Percentiles rank a stretch among this genome's conserved stretches.
These are phyloP conservation scores for Dynastes maya DNA, from an alignment of 2,888 invertebrate genomes.

Conservation along the genomic window DNA sequence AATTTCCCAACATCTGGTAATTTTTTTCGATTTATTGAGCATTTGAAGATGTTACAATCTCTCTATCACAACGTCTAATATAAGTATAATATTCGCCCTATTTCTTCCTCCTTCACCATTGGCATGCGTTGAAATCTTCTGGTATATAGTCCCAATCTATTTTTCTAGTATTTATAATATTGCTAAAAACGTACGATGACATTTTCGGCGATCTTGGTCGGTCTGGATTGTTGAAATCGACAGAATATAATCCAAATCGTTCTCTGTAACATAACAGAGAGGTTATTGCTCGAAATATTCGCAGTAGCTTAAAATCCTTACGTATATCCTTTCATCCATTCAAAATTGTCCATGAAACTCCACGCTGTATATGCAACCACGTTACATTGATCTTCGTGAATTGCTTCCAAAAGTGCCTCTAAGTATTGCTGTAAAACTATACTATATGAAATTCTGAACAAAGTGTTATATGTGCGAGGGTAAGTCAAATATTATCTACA, in stretches of 20 bases:
- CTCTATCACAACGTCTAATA: too few species aligned
- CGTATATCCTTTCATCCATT: conserved; percentile 82
- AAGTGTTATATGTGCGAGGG: too few species aligned
- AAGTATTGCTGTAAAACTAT: conserved; percentile 65
- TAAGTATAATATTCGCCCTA: neutral
- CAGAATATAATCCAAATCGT: conserved; percentile 21
- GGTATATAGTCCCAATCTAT: conserved; percentile 11
- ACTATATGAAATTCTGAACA: neutral
- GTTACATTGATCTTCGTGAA: conserved; percentile 73
- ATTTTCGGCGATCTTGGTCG: conserved; percentile 42
- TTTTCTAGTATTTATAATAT: conserved; percentile 37
- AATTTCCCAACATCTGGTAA: too few species aligned
- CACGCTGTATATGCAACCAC: conserved; percentile 80
- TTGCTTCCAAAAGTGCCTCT: conserved; percentile 69
- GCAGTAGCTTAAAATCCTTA: conserved; percentile 67
- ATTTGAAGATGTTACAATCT: too few species aligned
- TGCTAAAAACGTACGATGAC: conserved; percentile 29
- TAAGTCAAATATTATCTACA: too few species aligned
- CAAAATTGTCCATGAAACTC: conserved; percentile 85
- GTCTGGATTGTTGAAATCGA: conserved; percentile 22
- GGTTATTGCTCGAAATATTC: neutral
- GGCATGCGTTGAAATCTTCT: neutral
- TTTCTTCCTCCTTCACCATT: neutral
- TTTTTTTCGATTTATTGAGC: too few species aligned
- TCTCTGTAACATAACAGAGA: conserved; percentile 23